These are phyloP conservation scores for Ectobius pallidus DNA, from an alignment of 2,888 invertebrate species.

Conservation along the genomic window DNA sequence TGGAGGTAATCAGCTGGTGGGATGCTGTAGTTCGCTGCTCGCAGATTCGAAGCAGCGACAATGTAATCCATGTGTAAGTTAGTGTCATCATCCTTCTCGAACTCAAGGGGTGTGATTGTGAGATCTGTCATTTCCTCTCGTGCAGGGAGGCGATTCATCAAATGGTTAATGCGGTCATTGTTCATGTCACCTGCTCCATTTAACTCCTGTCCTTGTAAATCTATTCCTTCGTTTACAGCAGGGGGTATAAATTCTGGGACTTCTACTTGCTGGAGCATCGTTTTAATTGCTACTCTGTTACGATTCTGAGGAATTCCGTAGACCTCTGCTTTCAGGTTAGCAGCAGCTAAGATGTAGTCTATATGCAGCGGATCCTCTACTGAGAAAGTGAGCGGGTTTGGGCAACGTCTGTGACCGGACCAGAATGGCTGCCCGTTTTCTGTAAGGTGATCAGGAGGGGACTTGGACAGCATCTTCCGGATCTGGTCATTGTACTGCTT, in stretches of 20 bases:
- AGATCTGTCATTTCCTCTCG: slow-evolving; percentile 62
- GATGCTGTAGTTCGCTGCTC: too few relatives aligned
- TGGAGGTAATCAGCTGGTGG: too few relatives aligned
- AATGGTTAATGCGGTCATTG: slow-evolving; percentile 69
- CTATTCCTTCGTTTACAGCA: slow-evolving; percentile 94
- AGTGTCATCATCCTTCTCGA: too few relatives aligned
- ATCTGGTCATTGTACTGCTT: too few relatives aligned
- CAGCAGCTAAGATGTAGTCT: too few relatives aligned
- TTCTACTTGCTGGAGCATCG: slow-evolving; percentile 67
- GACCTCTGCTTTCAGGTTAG: too few relatives aligned
- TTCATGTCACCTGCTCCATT: slow-evolving; percentile 68
- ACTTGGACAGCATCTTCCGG: too few relatives aligned
- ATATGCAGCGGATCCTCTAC: slow-evolving; percentile 97
- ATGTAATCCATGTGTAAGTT: slow-evolving; percentile 99
- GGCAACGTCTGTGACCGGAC: too few relatives aligned
- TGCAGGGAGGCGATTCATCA: slow-evolving; percentile 69
- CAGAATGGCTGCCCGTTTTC: too few relatives aligned
- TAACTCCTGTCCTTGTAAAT: slow-evolving; percentile 80
- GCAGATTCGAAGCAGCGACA: slow-evolving; percentile 94
- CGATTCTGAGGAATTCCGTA: too few relatives aligned
- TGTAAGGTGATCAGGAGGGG: too few relatives aligned
- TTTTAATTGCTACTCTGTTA: slow-evolving; percentile 94
- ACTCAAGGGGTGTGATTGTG: slow-evolving; percentile 84
- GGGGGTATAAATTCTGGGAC: slow-evolving; percentile 91
- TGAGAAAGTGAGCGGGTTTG: too few relatives aligned